Conservation (phyloP, 2,113 vertebrate species). For the Dasyornis broadbenti region DNA sequence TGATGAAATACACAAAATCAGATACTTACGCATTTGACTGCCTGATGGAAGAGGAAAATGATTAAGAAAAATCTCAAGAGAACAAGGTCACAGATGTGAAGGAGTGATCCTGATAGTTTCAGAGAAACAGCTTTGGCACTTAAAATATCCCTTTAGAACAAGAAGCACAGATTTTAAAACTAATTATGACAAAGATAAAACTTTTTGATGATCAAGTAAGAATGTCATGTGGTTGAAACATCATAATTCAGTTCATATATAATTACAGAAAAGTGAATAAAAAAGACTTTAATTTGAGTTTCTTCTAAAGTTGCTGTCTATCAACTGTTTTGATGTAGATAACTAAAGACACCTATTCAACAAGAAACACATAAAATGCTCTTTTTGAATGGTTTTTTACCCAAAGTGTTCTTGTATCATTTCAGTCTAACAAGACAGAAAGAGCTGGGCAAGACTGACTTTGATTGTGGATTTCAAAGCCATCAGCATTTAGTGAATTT, state of each 20-base stretch:
- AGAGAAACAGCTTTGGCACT: not conserved
- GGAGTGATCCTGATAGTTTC: not conserved
- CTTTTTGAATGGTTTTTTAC: not conserved
- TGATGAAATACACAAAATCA: slow-evolving; percentile 10
- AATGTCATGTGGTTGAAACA: not conserved
- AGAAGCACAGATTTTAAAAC: not conserved
- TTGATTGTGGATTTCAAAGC: not conserved
- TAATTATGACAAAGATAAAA: not conserved
- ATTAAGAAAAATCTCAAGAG: slow-evolving; percentile 34
- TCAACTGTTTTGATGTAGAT: not conserved
- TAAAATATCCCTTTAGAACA: not conserved
- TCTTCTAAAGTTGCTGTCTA: not conserved
- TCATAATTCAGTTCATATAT: not conserved
- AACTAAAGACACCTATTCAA: not conserved
- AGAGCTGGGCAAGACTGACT: not conserved
- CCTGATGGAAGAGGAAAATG: not conserved
- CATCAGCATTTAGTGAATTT: not conserved
- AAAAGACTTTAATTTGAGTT: not conserved
- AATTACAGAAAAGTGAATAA: not conserved
- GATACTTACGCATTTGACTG: not conserved
- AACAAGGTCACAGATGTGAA: slow-evolving; percentile 1
- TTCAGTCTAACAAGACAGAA: not conserved
- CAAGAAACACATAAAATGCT: not conserved
- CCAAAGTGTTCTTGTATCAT: not conserved
- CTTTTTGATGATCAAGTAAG: not conserved